These are phyloP conservation scores for Diachasma alloeum DNA, from an alignment of 1,140 invertebrate genomes.

Conservation along the genomic window DNA sequence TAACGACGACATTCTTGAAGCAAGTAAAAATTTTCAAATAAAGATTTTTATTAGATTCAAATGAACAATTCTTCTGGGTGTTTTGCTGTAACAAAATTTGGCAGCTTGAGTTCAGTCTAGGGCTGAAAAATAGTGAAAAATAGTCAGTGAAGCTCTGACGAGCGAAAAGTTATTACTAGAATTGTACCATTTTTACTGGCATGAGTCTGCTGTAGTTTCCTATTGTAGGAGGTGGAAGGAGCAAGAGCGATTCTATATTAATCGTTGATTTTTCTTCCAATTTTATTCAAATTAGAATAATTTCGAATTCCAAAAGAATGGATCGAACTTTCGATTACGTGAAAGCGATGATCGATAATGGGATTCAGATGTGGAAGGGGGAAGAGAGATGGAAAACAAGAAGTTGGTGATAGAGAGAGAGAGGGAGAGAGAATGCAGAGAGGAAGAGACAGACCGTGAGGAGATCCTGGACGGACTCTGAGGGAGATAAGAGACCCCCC, in stretches of 20 bases:
- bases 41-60: too few relatives aligned
- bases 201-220: neutral
- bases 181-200: too few relatives aligned
- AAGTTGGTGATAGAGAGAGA: neutral
- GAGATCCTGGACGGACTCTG: constrained; percentile 51
- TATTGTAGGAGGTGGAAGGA: neutral
- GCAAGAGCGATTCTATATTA: neutral
- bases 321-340: constrained; percentile 1
- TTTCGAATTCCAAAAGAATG: constrained; percentile 6
- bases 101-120: too few relatives aligned
- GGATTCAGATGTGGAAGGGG: constrained; percentile 41
- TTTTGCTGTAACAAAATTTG: too few relatives aligned
- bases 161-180: too few relatives aligned
- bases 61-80: too few relatives aligned
- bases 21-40: too few relatives aligned
- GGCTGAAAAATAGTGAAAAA: too few relatives aligned
- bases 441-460: constrained; percentile 38
- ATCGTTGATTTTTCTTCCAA: neutral
- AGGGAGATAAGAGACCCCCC: constrained; percentile 62
- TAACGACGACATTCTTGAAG: too few relatives aligned
- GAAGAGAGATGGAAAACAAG: neutral
- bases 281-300: neutral
- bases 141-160: too few relatives aligned
- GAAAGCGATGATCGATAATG: constrained; percentile 50
- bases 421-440: constrained; percentile 29